Evolutionary conservation across 2,888 invertebrate species (phyloP), one percentile per base, ranked within the genome.

Genomic region (Campaea margaritaria): DNA sequence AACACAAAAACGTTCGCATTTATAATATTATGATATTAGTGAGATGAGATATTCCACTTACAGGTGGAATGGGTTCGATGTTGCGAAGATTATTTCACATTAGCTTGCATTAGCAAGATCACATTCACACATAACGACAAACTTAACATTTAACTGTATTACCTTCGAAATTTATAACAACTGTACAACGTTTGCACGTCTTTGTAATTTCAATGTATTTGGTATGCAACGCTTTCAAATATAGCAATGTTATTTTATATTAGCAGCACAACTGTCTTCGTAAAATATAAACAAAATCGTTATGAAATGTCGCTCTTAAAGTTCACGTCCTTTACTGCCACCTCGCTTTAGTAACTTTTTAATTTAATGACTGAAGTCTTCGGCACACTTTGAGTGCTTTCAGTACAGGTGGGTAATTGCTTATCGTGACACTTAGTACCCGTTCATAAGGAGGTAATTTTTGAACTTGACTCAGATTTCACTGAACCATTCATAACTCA

Each of bases 281-380:
- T 12, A 11, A 1, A 36, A n/a, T 12, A n/a, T 12, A n/a, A 12
- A 34, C 4, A 10, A 36, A 36, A 36, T 12, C 1, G 11, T 36
- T 36, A 36, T 10, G 10, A 36, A 11, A 10, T 34, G 9, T 34
- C 34, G 34, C 10, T 34, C 34, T 8, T 8, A 34, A 10, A 36
- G 36, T 36, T 36, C 1, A 12, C 12, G 36, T 5, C n/a, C 11
- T 46, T 54, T 47, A 16, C 31, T 41, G 34, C 42, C 34, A 47
- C 31, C 12, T n/a, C 36, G 3, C 12, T 36, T 47, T 34, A 12
- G 21, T 36, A 36, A 34, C 43, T 42, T 48, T 54, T 36, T 15
- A 48, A 36, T 48, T 43, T 55, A 15, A 43, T 42, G 42, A 34
- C n/a, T 21, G 43, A 55, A 55, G 8, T 34, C 55, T 12, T 36